phyloP scores from a whole-genome alignment of 2,888 invertebrate genomes.

The Aethes cnicana region DNA sequence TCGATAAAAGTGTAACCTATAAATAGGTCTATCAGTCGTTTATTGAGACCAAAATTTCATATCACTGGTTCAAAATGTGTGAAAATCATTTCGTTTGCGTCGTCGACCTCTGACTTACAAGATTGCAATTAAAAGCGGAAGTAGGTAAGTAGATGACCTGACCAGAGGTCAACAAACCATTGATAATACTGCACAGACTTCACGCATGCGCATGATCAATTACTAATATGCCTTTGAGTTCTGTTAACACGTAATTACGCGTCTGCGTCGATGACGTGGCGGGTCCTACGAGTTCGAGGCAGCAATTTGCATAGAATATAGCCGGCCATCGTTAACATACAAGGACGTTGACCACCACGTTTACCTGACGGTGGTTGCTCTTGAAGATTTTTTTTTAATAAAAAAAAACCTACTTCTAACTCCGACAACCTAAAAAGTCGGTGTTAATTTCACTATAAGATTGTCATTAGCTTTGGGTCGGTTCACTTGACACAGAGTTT shows the following conservation, averaged over 20 bases:
- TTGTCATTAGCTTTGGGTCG: too few species aligned
- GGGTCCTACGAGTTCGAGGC: neutral
- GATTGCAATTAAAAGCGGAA: conserved; percentile 18
- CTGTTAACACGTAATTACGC: conserved; percentile 15
- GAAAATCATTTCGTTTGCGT: conserved; percentile 9
- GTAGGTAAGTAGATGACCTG: conserved; percentile 8
- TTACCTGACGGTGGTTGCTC: conserved; percentile 4
- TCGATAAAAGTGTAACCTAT: too few species aligned
- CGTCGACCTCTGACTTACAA: conserved; percentile 17
- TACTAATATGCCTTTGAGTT: conserved; percentile 16
- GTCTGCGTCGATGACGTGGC: conserved; percentile 13
- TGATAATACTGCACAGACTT: conserved; percentile 9
- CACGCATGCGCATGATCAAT: conserved; percentile 3
- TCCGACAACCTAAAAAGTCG: too few species aligned
- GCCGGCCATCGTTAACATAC: conserved; percentile 14
- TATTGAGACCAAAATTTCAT: neutral
- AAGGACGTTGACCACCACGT: conserved; percentile 21
- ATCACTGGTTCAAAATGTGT: conserved; percentile 12
- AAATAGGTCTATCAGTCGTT: too few species aligned
- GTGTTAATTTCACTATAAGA: too few species aligned
- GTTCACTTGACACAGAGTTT: too few species aligned
- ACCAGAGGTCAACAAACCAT: conserved; percentile 23
- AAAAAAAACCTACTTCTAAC: too few species aligned
- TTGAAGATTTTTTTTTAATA: too few species aligned
- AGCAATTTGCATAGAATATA: conserved; percentile 21